phyloP scores from a whole-genome alignment of 2,113 vertebrate genomes.

The Meles meles region DNA sequence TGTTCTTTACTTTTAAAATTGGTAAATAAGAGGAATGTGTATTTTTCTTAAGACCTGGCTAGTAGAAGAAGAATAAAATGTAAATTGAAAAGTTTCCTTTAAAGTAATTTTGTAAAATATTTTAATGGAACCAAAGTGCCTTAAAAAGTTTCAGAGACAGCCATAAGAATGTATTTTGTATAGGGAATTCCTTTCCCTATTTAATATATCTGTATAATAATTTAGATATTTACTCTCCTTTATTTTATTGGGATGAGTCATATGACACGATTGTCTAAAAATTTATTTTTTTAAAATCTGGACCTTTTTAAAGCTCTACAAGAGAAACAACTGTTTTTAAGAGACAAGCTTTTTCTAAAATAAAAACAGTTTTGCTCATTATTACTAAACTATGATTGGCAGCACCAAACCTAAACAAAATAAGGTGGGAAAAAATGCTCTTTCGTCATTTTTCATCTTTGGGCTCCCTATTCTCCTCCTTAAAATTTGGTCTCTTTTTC shows the following conservation, averaged over 20 bases:
- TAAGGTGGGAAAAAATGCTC: neutral
- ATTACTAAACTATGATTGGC: neutral
- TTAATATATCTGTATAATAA: neutral
- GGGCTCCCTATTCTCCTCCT: neutral
- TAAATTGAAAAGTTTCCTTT: neutral
- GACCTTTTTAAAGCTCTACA: neutral
- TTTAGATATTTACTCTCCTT: neutral
- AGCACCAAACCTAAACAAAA: neutral
- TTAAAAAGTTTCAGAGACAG: neutral
- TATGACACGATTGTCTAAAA: neutral
- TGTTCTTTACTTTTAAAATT: neutral
- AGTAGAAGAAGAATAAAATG: neutral
- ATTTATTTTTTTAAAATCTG: neutral
- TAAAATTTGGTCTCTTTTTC: neutral
- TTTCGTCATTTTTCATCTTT: neutral
- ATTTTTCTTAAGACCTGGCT: neutral
- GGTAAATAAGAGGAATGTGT: neutral
- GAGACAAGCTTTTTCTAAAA: neutral
- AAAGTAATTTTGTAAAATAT: slow-evolving; percentile 6
- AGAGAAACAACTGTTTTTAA: neutral
- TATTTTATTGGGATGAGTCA: neutral
- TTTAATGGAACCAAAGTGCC: neutral
- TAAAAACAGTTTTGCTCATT: neutral
- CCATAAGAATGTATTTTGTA: neutral
- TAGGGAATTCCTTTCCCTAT: neutral